Conservation (phyloP, 2,113 vertebrate genomes). For the Donacobius atricapilla region DNA sequence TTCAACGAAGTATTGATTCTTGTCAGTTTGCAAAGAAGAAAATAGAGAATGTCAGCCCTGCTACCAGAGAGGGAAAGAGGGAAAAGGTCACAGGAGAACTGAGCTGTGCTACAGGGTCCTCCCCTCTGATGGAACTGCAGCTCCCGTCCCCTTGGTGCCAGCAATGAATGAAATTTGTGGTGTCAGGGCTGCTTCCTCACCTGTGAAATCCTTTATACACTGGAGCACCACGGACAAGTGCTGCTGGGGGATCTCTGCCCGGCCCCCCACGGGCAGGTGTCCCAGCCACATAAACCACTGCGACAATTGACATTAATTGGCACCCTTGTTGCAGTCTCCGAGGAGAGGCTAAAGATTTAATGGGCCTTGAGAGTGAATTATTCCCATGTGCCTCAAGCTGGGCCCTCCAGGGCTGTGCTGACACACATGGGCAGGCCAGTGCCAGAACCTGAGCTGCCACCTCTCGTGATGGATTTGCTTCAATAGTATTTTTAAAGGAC, state of each 20-base stretch:
- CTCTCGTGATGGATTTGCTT: background rate
- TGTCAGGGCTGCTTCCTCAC: background rate
- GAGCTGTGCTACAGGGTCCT: background rate
- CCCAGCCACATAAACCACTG: background rate
- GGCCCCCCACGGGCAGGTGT: background rate
- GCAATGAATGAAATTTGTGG: background rate
- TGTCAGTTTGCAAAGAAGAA: background rate
- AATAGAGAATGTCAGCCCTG: background rate
- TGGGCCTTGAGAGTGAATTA: constrained; percentile 37
- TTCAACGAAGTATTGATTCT: background rate
- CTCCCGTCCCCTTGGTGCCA: background rate
- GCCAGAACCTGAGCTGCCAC: background rate
- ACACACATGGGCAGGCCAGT: background rate
- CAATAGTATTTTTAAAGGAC: background rate
- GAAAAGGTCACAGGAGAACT: background rate
- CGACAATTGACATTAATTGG: constrained; percentile 39
- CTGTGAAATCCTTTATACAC: background rate
- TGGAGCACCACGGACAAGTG: background rate
- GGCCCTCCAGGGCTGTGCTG: background rate
- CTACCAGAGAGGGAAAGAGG: background rate
- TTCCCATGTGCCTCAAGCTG: constrained; percentile 6
- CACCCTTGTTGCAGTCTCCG: background rate
- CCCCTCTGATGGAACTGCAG: rapidly evolving
- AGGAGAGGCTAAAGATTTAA: constrained; percentile 39
- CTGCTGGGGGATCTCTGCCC: background rate